Conservation (phyloP, 1,140 invertebrate species). For the Leptinotarsa defecta region DNA sequence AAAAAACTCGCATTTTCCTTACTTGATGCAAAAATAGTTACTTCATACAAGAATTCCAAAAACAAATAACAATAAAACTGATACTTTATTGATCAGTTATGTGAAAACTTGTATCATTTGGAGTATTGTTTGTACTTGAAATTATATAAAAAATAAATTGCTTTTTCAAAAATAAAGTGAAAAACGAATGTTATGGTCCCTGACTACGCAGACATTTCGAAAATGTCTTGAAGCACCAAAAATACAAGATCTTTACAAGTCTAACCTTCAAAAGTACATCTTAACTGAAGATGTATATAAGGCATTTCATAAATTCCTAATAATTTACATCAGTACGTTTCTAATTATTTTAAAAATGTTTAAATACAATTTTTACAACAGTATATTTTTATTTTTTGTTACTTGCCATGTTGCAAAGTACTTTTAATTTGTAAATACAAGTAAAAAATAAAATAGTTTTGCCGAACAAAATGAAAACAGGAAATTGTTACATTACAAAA, state of each 20-base stretch:
- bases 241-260: conserved; percentile 16
- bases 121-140: not conserved
- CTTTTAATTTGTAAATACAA: not conserved
- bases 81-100: not conserved
- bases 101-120: not conserved
- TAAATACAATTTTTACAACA: conserved; percentile 16
- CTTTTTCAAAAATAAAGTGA: conserved; percentile 10
- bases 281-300: conserved; percentile 22
- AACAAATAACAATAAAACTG: not conserved
- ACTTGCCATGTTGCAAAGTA: not conserved
- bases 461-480: not conserved
- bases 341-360: conserved; percentile 9
- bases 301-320: conserved; percentile 20
- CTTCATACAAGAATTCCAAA: not conserved
- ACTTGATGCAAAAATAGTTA: not conserved
- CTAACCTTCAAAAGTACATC: conserved; percentile 27
- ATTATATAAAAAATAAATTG: conserved; percentile 21
- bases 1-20: not conserved
- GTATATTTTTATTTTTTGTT: not conserved
- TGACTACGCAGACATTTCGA: conserved; percentile 26
- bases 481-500: conserved; percentile 9
- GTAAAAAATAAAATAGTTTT: conserved; percentile 6
- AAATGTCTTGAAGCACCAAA: conserved; percentile 29
- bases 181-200: conserved; percentile 24
- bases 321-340: conserved; percentile 26